Evolutionary conservation across 1,140 invertebrate species (phyloP).

Genomic region (Mamestra configurata): DNA sequence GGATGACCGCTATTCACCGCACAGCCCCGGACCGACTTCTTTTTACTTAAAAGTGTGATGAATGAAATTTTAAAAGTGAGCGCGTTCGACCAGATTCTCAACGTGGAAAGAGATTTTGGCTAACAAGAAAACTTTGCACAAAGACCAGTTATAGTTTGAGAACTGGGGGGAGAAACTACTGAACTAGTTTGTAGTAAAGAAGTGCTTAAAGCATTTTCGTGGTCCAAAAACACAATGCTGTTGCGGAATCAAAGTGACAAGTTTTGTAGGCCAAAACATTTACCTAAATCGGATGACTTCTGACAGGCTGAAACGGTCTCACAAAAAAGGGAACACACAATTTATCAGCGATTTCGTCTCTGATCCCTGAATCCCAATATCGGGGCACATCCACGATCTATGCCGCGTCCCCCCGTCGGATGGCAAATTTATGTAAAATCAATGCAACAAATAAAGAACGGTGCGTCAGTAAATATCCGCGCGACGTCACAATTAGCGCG

Average conservation of each 20-base stretch:
- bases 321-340: conserved; percentile 51
- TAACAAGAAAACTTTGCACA: conserved; percentile 32
- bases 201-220: not conserved
- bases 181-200: not conserved
- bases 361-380: conserved; percentile 57
- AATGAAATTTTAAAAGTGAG: conserved; percentile 35
- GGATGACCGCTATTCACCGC: conserved; percentile 74
- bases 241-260: not conserved
- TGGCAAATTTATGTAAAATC: conserved; percentile 74
- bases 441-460: conserved; percentile 77
- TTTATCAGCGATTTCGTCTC: conserved; percentile 54
- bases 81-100: conserved; percentile 6
- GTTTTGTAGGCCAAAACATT: conserved; percentile 7
- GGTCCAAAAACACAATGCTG: not conserved
- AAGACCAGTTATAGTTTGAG: conserved; percentile 22
- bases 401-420: conserved; percentile 36
- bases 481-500: conserved; percentile 71
- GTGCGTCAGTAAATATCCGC: conserved; percentile 65
- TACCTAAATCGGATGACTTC: conserved; percentile 21
- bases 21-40: conserved; percentile 59
- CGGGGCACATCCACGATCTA: conserved; percentile 53
- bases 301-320: conserved; percentile 34
- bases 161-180: not conserved
- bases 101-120: conserved; percentile 6
- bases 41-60: conserved; percentile 60